Percentiles rank a stretch among this genome's conserved stretches.
Conservation (phyloP, 2,888 invertebrate species). For the Aleiodes leptofemur region DNA sequence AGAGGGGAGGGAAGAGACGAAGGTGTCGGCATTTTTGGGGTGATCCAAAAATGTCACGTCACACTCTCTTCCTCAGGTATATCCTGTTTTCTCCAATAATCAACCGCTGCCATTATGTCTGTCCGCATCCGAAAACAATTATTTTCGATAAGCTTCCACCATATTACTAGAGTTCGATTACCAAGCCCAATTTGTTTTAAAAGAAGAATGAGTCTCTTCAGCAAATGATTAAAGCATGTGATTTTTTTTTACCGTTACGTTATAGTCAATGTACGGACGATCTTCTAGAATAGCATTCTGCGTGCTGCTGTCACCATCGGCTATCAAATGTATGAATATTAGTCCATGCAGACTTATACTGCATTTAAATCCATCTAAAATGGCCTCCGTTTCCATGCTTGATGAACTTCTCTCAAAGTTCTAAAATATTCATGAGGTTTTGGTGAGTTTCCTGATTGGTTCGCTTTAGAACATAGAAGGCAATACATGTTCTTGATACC, state of each 20-base stretch:
- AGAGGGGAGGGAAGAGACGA: too few relatives aligned
- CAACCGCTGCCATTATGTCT: background rate
- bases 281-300: background rate
- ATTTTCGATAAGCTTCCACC: too few relatives aligned
- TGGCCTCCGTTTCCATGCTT: background rate
- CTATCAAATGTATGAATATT: background rate
- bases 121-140: background rate
- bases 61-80: background rate
- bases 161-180: too few relatives aligned
- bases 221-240: background rate
- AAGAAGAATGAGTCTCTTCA: background rate
- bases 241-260: background rate
- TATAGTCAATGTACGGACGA: background rate
- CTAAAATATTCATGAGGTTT: too few relatives aligned
- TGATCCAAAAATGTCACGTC: too few relatives aligned
- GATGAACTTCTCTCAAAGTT: too few relatives aligned
- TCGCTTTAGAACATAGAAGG: too few relatives aligned
- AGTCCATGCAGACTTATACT: background rate
- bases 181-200: background rate
- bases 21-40: too few relatives aligned
- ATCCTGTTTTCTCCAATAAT: background rate
- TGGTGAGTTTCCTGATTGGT: too few relatives aligned
- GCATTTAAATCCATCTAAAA: background rate
- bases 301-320: conserved; percentile 6
- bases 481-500: too few relatives aligned